Evolutionary conservation across 2,113 vertebrate species (phyloP).

Genomic region (Fulica atra): DNA sequence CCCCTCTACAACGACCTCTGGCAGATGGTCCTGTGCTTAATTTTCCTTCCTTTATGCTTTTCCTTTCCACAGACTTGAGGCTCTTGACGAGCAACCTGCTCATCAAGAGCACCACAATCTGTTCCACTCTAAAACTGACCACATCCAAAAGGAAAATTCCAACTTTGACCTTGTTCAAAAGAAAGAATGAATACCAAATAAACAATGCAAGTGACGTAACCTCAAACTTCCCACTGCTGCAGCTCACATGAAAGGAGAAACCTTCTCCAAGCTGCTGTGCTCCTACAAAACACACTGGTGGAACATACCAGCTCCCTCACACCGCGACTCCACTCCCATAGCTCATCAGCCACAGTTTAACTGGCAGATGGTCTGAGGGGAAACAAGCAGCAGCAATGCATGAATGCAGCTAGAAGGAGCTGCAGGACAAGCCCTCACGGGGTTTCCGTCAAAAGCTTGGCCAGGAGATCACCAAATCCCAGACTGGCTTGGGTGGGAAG

Average conservation of each 20-base stretch:
- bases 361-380: fast-evolving
- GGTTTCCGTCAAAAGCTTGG: not conserved
- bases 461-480: too few species aligned
- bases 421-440: too few species aligned
- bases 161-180: not conserved
- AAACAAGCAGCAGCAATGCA: not conserved
- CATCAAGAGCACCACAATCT: too few species aligned
- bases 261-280: too few species aligned
- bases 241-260: fast-evolving
- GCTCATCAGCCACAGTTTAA: too few species aligned
- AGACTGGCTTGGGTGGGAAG: too few species aligned
- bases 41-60: not conserved
- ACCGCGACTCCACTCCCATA: fast-evolving
- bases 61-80: not conserved
- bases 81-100: too few species aligned
- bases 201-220: fast-evolving
- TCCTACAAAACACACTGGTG: not conserved
- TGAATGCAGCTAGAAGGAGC: not conserved
- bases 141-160: not conserved
- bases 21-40: too few species aligned
- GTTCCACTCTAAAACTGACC: not conserved
- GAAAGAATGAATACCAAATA: not conserved
- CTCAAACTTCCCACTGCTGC: not conserved
- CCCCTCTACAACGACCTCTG: not conserved
- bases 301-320: not conserved